These are phyloP conservation scores for Sepioteuthis lessoniana DNA, from an alignment of 2,888 invertebrate genomes.

Conservation along the genomic window DNA sequence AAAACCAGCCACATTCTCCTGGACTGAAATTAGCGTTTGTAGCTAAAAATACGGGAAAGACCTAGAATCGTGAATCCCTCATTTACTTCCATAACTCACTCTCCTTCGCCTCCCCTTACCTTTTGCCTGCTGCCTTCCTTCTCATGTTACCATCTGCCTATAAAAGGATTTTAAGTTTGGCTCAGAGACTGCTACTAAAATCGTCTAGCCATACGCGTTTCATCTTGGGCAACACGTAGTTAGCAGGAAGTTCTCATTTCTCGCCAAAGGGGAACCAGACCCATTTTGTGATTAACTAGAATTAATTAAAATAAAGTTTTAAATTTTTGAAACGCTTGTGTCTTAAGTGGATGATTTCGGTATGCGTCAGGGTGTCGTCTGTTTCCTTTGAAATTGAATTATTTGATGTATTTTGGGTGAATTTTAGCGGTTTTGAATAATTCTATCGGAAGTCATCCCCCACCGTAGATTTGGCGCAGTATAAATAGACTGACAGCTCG, in stretches of 20 bases:
- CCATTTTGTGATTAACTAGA: not conserved
- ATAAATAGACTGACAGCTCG: not conserved
- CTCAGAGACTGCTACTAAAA: conserved; percentile 35
- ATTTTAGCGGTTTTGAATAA: not conserved
- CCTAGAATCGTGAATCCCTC: not conserved
- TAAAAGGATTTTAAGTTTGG: conserved; percentile 38
- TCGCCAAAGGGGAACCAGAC: not conserved
- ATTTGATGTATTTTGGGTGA: not conserved
- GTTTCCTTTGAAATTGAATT: not conserved
- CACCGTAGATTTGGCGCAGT: not conserved
- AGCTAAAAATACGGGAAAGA: not conserved
- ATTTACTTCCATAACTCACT: not conserved
- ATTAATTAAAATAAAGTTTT: not conserved
- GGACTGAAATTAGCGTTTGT: not conserved
- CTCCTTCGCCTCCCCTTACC: not conserved
- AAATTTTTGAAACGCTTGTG: not conserved
- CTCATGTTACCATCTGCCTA: conserved; percentile 41
- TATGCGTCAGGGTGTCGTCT: not conserved
- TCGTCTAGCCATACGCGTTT: not conserved
- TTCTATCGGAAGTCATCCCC: not conserved
- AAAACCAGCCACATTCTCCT: not conserved
- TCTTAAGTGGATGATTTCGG: not conserved
- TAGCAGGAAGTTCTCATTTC: not conserved
- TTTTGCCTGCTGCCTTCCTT: not conserved
- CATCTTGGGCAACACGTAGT: not conserved